Base-by-base conservation (phyloP, 53 echinoderm and acorn worm genomes). In the Paracentrotus lividus region DNA sequence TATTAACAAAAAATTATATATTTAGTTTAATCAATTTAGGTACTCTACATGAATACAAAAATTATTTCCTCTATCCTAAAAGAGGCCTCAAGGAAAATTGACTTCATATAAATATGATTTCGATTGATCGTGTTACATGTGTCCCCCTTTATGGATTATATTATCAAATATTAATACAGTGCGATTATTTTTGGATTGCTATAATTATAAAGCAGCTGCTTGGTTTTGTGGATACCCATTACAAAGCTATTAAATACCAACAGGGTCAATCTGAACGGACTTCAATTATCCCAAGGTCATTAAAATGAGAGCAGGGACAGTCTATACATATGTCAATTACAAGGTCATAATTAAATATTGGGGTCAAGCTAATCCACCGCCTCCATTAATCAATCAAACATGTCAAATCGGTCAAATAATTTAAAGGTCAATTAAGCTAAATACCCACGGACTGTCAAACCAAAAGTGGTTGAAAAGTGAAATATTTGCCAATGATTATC, bases 331-430 rank as follows among this genome's bases (percentile, higher is more conserved):
- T 29, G 29, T 64, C 64, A 6, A 64, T 64, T 64, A 29, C 29
- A 29, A 64, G 64, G 64, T 64, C 64, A 64, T 64, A 64, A 29
- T 29, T 1, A 18, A 38, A 72, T 14, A 72, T 72, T 21, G 36
- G 40, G 40, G 72, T 72, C 72, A 72, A 72, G 16, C 16, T 72
- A 72, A 72, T 72, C 4, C 36, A 72, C 72, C 38, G 21, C 5
- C 16, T 40, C 72, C 72, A 72, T 72, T 72, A 72, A 72, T 72
- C 72, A 72, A 72, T 72, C 40, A 72, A 72, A 72, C 4, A 36
- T 4, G 9, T 72, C 40, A 16, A 72, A 72, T 18, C 72, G 20
- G 9, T 72, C 40, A 16, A 72, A 72, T 72, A 18, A 34, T 36
- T 40, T 6, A 72, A 72, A 40, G 40, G 72, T 40, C 72, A 72